Evolutionary conservation across 2,113 vertebrate genomes (phyloP), one percentile per base, ranked within the genome.

Genomic region (Lepisosteus oculatus): DNA sequence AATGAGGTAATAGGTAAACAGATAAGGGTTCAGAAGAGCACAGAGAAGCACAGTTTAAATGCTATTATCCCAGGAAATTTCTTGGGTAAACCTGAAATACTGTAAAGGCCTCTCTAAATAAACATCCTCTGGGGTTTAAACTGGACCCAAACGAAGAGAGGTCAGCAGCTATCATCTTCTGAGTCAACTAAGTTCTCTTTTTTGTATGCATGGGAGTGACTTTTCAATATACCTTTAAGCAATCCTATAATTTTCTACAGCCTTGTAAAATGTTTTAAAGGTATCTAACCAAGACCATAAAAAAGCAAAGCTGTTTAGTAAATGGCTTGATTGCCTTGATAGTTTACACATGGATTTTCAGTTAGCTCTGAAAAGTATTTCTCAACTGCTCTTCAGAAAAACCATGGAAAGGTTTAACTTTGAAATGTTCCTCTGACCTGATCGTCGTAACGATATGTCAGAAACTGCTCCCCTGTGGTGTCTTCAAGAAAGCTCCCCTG

Each of bases 401-500:
- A 2, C 14, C 1, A 56, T 7, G 12, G 11, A 29, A n/a, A 6
- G 44, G 57, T 61, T 62, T 29, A 8, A 61, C 13, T 12, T 3
- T 43, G 9, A 55, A 62, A 17, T 51, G 47, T 51, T 51, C 14
- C 8, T 81, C 92, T 81, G 75, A 95, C 95, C 93, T 97, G 96
- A 79, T 97, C 96, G 1, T 97, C 95, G 0, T 93, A 95, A 68
- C 90, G 94, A 72, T 95, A 98, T 0, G 94, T 96, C 56, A 96
- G 92, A 76, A 94, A 93, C 77, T 95, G 93, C 7, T 98, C 96
- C 66, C 93, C 95, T 0, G 94, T 93, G 0, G 94, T 93, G 0
- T 97, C 95, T 84, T 98, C 95, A 63, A 96, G 92, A 76, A 97
- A 96, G 79, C 95, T 97, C 74, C 96, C 96, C 84, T 97, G 95